phyloP scores from a whole-genome alignment of 2,888 invertebrate genomes.

The Scotopteryx bipunctaria region DNA sequence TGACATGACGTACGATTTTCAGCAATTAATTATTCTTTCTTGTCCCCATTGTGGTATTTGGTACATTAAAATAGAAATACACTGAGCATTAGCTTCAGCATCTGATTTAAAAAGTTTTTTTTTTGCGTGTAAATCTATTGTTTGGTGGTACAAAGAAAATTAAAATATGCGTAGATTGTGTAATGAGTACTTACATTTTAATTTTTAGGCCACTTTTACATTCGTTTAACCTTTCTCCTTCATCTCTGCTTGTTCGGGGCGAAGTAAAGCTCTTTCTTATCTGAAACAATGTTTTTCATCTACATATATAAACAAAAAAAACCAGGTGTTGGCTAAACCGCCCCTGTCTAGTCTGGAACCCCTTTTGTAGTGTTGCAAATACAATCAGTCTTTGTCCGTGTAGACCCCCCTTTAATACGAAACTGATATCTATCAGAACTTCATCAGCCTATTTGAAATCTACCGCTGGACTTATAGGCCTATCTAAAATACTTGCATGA shows the following conservation, averaged over 20 bases:
- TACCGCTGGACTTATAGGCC: too few relatives aligned
- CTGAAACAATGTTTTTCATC: conserved; percentile 51
- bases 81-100: too few relatives aligned
- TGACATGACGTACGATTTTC: too few relatives aligned
- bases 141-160: too few relatives aligned
- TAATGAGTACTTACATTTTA: conserved; percentile 72
- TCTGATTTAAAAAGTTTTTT: too few relatives aligned
- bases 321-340: neutral
- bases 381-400: neutral
- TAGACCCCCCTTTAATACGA: neutral
- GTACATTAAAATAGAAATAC: too few relatives aligned
- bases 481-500: too few relatives aligned
- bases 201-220: conserved; percentile 55
- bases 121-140: too few relatives aligned
- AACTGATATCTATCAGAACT: neutral
- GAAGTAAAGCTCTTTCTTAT: conserved; percentile 46
- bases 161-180: neutral
- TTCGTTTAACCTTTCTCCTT: conserved; percentile 75
- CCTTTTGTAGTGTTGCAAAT: neutral
- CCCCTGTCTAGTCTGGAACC: conserved; percentile 5
- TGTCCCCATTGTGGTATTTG: too few relatives aligned
- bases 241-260: conserved; percentile 62
- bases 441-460: too few relatives aligned
- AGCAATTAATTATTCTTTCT: too few relatives aligned
- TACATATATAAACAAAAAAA: neutral